Evolutionary conservation across 2,113 vertebrate genomes (phyloP).

Genomic region (Promerops cafer): DNA sequence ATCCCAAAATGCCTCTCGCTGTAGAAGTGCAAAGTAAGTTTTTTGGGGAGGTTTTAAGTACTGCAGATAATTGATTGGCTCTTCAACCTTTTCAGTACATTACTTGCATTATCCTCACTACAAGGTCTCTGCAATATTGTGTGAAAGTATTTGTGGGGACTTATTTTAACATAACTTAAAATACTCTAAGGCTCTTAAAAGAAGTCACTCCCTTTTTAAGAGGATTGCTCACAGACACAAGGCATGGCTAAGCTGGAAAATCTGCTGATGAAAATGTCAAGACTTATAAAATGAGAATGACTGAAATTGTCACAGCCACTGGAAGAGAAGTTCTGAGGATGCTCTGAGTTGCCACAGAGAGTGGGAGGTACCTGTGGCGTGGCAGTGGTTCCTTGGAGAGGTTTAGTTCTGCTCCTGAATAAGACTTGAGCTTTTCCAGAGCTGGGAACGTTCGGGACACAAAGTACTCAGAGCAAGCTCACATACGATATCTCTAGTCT

Average conservation of each 20-base stretch:
- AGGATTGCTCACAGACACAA: neutral
- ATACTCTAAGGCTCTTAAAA: neutral
- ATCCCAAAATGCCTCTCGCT: accelerated
- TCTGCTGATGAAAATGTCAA: neutral
- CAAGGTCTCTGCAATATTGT: neutral
- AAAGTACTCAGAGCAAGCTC: neutral
- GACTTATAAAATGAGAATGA: neutral
- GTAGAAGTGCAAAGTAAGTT: neutral
- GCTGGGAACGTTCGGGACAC: neutral
- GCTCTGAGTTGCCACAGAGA: neutral
- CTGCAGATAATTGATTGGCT: neutral
- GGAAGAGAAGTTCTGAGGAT: neutral
- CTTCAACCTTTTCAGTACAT: neutral
- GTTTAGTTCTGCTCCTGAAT: neutral
- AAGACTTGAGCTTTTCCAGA: neutral
- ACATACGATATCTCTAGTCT: accelerated
- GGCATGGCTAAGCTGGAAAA: neutral
- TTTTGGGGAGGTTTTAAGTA: neutral
- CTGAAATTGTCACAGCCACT: neutral
- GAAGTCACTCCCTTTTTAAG: neutral
- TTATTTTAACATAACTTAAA: neutral
- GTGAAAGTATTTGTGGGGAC: neutral
- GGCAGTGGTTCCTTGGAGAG: neutral
- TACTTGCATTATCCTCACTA: neutral
- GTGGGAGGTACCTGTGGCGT: neutral